phyloP scores from a whole-genome alignment of 2,113 vertebrate species.

The Peromyscus leucopus region DNA sequence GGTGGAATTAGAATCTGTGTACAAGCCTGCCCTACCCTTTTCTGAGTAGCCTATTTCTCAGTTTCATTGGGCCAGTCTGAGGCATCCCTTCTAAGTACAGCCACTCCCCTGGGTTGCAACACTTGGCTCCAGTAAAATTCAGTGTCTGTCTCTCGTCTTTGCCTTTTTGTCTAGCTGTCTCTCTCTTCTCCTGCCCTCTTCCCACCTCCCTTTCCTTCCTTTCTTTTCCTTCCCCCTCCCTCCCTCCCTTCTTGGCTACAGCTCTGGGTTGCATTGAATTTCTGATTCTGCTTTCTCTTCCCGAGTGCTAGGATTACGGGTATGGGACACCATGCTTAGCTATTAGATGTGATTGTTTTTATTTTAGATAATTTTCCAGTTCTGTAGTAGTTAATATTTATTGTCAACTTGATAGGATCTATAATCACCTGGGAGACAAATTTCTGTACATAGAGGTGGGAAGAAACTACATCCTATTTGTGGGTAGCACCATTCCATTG shows the following conservation, averaged over 20 bases:
- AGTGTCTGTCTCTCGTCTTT: no score
- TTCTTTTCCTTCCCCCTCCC: background rate
- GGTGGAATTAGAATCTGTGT: background rate
- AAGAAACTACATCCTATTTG: background rate
- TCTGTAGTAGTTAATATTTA: background rate
- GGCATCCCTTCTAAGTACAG: background rate
- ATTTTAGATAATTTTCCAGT: background rate
- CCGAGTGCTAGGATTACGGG: background rate
- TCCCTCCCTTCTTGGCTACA: background rate
- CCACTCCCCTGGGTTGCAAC: background rate
- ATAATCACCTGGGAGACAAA: background rate
- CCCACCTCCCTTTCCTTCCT: background rate
- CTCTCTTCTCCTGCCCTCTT: no score
- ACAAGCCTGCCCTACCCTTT: background rate
- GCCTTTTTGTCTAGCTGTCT: background rate
- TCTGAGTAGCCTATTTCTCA: background rate
- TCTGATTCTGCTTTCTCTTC: background rate
- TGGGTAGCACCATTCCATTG: background rate
- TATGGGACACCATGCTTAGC: background rate
- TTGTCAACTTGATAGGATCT: background rate
- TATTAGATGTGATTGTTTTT: background rate
- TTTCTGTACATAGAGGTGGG: background rate
- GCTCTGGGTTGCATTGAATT: background rate
- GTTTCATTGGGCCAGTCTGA: background rate
- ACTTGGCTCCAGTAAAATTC: background rate